These are phyloP conservation scores for Whitmania pigra DNA, from an alignment of 1,140 invertebrate species.

Conservation along the genomic window DNA sequence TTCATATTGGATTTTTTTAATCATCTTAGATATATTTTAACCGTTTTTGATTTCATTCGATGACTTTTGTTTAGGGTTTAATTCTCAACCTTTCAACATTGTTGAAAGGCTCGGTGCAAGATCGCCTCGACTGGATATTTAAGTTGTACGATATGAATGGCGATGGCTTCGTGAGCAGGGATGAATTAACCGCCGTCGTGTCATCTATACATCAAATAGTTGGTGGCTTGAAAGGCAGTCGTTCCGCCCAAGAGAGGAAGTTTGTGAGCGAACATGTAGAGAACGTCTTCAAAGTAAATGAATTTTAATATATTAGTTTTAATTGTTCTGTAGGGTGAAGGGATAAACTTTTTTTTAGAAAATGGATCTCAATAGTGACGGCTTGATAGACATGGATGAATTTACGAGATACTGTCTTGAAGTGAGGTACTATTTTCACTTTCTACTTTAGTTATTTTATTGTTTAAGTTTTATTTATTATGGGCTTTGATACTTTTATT, in stretches of 20 bases:
- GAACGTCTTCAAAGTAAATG: neutral
- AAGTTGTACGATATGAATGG: slow-evolving; percentile 64
- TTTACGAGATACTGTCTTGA: neutral
- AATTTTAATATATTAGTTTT: neutral
- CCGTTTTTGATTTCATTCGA: neutral
- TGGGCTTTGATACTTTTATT: too few species aligned
- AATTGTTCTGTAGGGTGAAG: neutral
- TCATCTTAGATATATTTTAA: neutral
- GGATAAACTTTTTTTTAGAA: neutral
- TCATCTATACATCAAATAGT: slow-evolving; percentile 41
- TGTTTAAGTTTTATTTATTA: neutral
- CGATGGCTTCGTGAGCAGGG: slow-evolving; percentile 68
- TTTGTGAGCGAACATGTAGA: neutral
- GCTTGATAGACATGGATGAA: slow-evolving; percentile 1
- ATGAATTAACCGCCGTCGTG: slow-evolving; percentile 54
- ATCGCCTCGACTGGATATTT: slow-evolving; percentile 44
- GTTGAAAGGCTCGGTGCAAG: slow-evolving; percentile 27
- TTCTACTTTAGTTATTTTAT: neutral
- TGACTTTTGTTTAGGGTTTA: slow-evolving; percentile 21
- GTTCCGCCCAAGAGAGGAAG: too few species aligned
- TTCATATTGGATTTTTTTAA: neutral
- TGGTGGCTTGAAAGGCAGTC: neutral
- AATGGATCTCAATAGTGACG: slow-evolving; percentile 1
- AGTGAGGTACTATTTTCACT: slow-evolving; percentile 2
- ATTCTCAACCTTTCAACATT: slow-evolving; percentile 22